These are phyloP conservation scores for Pardosa pseudoannulata DNA, from an alignment of 2,888 invertebrate genomes.

Conservation along the genomic window DNA sequence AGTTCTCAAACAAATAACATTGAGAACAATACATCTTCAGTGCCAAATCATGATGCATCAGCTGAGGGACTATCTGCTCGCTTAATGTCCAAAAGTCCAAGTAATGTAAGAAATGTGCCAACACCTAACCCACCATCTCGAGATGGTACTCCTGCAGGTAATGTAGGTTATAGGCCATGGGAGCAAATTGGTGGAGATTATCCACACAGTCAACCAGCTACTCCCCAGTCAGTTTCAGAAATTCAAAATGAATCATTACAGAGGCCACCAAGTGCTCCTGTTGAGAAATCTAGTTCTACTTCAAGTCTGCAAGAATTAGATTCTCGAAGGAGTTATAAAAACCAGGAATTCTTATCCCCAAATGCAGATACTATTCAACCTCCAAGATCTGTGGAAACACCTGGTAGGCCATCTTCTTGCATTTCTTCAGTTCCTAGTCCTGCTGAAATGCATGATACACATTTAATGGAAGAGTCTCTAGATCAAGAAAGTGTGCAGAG, in stretches of 20 bases:
- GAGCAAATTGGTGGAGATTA: constrained; percentile 65
- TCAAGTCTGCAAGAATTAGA: constrained; percentile 33
- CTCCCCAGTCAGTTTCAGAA: constrained; percentile 55
- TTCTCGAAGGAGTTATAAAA: constrained; percentile 31
- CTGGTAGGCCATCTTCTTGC: constrained; percentile 62
- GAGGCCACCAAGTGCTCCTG: constrained; percentile 72
- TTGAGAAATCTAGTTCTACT: constrained; percentile 35
- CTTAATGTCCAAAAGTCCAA: constrained; percentile 72
- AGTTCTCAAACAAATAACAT: constrained; percentile 29
- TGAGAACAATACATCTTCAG: constrained; percentile 28
- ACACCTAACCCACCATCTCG: constrained; percentile 65
- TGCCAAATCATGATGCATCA: constrained; percentile 67
- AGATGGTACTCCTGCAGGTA: constrained; percentile 71
- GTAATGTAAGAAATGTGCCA: constrained; percentile 37
- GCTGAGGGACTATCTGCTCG: constrained; percentile 73
- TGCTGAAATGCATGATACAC: constrained; percentile 42
- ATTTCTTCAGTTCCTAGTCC: constrained; percentile 65
- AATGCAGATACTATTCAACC: constrained; percentile 46
- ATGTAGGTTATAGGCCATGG: constrained; percentile 73
- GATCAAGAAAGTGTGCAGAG: constrained; percentile 54
- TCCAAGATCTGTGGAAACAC: constrained; percentile 57
- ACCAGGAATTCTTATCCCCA: constrained; percentile 41
- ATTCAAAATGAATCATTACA: constrained; percentile 44
- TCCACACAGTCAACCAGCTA: constrained; percentile 59
- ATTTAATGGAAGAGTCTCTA: constrained; percentile 39